These are phyloP conservation scores for Ceyx cyanopectus DNA, from an alignment of 2,113 vertebrate genomes.

Conservation along the genomic window DNA sequence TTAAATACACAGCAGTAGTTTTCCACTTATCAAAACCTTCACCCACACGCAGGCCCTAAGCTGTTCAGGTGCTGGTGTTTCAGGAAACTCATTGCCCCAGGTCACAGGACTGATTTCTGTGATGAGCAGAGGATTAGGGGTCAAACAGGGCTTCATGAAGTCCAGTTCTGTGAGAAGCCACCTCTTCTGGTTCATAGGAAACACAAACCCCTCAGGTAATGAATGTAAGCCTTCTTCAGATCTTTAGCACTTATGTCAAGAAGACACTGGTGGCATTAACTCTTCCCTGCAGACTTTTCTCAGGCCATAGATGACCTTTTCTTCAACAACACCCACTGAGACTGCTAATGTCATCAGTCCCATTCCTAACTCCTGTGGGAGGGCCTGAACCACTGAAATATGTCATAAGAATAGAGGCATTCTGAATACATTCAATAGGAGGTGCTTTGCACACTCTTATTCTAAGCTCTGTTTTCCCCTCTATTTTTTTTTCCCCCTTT, in stretches of 20 bases:
- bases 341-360: background rate
- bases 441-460: background rate
- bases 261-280: slow-evolving; percentile 12
- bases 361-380: background rate
- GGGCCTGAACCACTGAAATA: background rate
- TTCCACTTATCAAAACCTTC: background rate
- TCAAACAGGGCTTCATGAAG: background rate
- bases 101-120: background rate
- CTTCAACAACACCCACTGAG: background rate
- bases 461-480: background rate
- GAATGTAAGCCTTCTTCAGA: background rate
- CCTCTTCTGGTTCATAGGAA: background rate
- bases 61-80: background rate
- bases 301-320: slow-evolving; percentile 19
- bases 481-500: background rate
- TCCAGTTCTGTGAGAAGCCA: background rate
- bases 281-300: slow-evolving; percentile 1
- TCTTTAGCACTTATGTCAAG: slow-evolving; percentile 4
- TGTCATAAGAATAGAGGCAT: background rate
- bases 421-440: background rate
- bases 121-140: background rate
- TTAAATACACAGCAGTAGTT: slow-evolving; percentile 4
- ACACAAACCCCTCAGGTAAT: background rate
- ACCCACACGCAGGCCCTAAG: background rate
- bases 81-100: background rate